Evolutionary conservation across 92 coral and sea anemone species (phyloP).

Genomic region (Zoanthus sociatus): DNA sequence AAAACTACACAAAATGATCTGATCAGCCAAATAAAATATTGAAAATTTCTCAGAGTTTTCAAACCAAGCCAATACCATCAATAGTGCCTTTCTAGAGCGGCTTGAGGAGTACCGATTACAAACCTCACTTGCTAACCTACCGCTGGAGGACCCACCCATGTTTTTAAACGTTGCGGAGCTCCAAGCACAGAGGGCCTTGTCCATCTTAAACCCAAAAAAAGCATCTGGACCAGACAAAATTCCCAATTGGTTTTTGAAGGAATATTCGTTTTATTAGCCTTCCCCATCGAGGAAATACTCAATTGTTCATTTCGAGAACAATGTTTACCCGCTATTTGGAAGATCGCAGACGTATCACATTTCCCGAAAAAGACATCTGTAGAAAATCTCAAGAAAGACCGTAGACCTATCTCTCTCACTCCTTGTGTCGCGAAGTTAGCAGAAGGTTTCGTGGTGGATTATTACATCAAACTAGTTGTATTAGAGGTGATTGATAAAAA

Average conservation of each 20-base stretch:
- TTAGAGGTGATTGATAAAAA: neutral
- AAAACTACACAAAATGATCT: neutral
- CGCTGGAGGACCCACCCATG: neutral
- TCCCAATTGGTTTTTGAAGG: neutral
- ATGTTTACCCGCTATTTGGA: too few relatives aligned
- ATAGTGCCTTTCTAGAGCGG: neutral
- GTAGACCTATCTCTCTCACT: too few relatives aligned
- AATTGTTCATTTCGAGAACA: too few relatives aligned
- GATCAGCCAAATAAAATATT: neutral
- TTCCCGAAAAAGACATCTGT: too few relatives aligned
- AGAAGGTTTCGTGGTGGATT: neutral
- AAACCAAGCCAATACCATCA: neutral
- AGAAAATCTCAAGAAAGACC: too few relatives aligned
- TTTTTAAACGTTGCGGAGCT: neutral
- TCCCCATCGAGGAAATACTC: too few relatives aligned
- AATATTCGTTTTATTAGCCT: neutral
- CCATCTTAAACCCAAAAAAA: neutral
- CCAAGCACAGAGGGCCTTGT: neutral
- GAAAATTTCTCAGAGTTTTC: neutral
- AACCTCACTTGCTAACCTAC: neutral
- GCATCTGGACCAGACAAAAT: neutral
- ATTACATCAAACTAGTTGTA: neutral
- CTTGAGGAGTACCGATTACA: conserved; percentile 10
- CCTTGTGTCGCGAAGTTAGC: neutral
- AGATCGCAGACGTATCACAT: too few relatives aligned